Percentiles rank a stretch among this genome's conserved stretches.
phyloP scores from a whole-genome alignment of 2,888 invertebrate species.

The Caenorhabditis sp. region DNA sequence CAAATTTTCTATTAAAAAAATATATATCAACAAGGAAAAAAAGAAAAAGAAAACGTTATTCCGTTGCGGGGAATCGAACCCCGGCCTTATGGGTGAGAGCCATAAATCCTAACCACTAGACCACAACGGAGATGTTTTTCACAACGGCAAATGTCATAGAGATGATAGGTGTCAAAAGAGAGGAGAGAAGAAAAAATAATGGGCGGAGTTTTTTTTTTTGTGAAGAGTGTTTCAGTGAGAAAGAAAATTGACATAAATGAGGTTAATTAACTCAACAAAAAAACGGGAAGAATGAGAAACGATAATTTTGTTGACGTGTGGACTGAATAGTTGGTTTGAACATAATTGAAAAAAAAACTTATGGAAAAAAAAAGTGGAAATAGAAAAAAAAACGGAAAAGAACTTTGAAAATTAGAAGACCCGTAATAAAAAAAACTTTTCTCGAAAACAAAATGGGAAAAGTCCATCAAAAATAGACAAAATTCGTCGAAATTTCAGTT shows the following conservation, averaged over 20 bases:
- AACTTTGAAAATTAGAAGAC: no score
- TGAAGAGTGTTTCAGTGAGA: background rate
- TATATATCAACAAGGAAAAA: no score
- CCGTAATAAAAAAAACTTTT: no score
- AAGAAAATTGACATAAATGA: background rate
- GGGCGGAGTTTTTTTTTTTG: background rate
- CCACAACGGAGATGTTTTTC: no score
- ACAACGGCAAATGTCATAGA: no score
- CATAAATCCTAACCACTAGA: conserved; percentile 37
- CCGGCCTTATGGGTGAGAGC: conserved; percentile 59
- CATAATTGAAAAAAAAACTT: background rate
- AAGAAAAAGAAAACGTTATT: conserved; percentile 14
- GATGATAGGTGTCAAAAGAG: background rate
- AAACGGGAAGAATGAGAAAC: background rate
- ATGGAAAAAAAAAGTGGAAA: no score
- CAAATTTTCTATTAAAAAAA: no score
- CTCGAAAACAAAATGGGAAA: no score
- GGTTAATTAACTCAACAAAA: background rate
- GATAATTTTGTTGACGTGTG: conserved; percentile 1
- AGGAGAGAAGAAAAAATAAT: background rate
- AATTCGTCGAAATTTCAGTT: no score
- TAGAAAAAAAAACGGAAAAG: no score
- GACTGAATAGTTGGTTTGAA: background rate
- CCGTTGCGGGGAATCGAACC: conserved; percentile 60
- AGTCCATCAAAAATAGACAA: no score